Evolutionary conservation across 2,797 vertebrate species (phyloP).

Genomic region (Xenentodon cancila): DNA sequence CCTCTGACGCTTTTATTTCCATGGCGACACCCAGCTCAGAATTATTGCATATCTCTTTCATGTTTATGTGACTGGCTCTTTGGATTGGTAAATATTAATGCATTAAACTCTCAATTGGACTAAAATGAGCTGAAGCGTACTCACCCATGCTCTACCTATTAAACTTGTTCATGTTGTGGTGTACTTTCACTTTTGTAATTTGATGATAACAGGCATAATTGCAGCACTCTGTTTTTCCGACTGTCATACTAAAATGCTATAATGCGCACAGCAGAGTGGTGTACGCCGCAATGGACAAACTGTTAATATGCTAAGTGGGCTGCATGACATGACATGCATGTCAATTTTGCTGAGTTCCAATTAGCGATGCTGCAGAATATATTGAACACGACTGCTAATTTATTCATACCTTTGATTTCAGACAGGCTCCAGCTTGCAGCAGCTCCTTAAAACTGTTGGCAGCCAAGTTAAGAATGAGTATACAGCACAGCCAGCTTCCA

Average conservation of each 20-base stretch:
- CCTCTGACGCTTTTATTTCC: constrained; percentile 64
- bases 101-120: constrained; percentile 2
- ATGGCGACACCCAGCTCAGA: constrained; percentile 31
- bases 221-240: constrained; percentile 25
- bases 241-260: constrained; percentile 26
- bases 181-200: constrained; percentile 25
- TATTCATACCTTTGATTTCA: constrained; percentile 42
- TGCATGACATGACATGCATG: constrained; percentile 34
- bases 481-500: constrained; percentile 40
- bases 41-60: constrained; percentile 47
- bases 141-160: constrained; percentile 6
- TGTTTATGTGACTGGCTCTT: constrained; percentile 11
- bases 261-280: constrained; percentile 19
- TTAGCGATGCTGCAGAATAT: constrained; percentile 38
- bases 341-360: constrained; percentile 29
- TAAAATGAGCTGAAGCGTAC: constrained; percentile 2
- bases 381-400: constrained; percentile 46
- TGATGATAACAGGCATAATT: constrained; percentile 32
- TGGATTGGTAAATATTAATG: constrained; percentile 29
- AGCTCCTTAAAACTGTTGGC: constrained; percentile 41
- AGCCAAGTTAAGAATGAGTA: constrained; percentile 40
- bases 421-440: constrained; percentile 31
- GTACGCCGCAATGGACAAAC: constrained; percentile 19
- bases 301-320: constrained; percentile 33
- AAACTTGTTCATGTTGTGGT: constrained; percentile 15